Conservation (phyloP, 2,113 vertebrate genomes). For the Nannospalax galili region DNA sequence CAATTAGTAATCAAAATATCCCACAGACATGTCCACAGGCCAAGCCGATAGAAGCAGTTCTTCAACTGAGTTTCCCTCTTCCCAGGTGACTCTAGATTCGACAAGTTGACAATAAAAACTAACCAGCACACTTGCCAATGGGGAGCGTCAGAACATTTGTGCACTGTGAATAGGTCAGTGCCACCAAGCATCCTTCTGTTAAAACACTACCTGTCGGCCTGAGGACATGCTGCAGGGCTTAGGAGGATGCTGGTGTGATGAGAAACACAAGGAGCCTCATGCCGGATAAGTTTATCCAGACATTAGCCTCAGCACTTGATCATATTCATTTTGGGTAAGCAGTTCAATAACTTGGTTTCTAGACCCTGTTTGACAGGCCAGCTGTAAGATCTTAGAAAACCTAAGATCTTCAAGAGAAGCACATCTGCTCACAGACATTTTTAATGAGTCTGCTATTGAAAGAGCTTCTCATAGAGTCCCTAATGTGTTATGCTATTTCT, state of each 20-base stretch:
- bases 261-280: no score
- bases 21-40: neutral
- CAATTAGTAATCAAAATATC: neutral
- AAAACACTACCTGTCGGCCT: neutral
- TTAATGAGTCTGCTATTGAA: neutral
- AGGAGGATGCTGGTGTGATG: neutral
- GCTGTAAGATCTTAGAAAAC: neutral
- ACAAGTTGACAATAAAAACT: neutral
- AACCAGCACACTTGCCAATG: neutral
- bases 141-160: neutral
- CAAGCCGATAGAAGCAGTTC: neutral
- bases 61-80: neutral
- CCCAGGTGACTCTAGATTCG: no score
- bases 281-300: fast-evolving
- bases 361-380: neutral
- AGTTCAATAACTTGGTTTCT: neutral
- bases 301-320: fast-evolving
- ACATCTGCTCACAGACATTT: neutral
- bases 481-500: neutral
- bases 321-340: neutral
- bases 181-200: neutral
- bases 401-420: neutral
- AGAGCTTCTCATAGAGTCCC: neutral
- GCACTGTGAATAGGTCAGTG: neutral
- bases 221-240: fast-evolving